A percentile compares a stretch with the other conserved stretches of the same genome.
Evolutionary conservation across 1,140 invertebrate genomes (phyloP).

Genomic region (Lepidotrigona ventralis): DNA sequence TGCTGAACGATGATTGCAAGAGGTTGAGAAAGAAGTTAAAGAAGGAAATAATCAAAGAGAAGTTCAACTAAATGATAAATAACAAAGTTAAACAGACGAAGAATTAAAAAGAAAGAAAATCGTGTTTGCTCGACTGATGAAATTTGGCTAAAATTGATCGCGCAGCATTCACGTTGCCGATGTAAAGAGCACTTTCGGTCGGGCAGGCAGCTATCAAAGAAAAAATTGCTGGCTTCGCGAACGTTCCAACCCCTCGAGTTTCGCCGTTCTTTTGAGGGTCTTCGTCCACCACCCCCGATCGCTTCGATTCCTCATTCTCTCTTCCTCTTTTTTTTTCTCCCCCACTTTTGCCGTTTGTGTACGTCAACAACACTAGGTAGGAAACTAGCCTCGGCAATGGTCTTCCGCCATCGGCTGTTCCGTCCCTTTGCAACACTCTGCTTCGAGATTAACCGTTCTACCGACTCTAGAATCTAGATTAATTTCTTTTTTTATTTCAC

Average conservation of each 20-base stretch:
- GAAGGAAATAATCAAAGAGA: too few species aligned
- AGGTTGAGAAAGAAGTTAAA: too few species aligned
- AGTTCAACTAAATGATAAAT: neutral
- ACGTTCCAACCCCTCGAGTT: neutral
- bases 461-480: neutral
- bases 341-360: neutral
- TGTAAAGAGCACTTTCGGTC: neutral
- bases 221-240: neutral
- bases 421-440: neutral
- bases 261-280: constrained; percentile 10
- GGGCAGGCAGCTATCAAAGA: neutral
- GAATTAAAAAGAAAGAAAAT: neutral
- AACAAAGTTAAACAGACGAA: neutral
- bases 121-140: neutral
- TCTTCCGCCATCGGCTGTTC: neutral
- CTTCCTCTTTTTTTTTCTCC: neutral
- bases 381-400: constrained; percentile 4
- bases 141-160: neutral
- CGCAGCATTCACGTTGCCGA: too few species aligned
- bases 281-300: neutral
- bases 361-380: neutral
- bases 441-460: neutral
- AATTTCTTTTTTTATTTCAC: neutral
- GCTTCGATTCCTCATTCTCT: neutral
- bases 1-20: too few species aligned